Conservation (phyloP, 2,888 invertebrate species). For the Conomelus anceps region DNA sequence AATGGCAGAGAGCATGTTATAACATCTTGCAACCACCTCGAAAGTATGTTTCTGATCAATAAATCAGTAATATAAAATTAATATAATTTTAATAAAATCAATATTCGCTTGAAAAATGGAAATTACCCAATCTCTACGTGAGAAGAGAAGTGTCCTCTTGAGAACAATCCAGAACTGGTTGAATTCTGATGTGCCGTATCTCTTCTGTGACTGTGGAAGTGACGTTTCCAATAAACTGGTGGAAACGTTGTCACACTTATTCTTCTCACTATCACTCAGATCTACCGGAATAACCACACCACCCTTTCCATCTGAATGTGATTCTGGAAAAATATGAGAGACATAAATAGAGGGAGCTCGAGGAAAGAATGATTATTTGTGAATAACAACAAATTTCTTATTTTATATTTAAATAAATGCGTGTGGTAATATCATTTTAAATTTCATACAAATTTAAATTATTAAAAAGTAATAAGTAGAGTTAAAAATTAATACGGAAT, state of each 20-base stretch:
- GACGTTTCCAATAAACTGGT: conserved; percentile 59
- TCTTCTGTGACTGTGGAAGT: conserved; percentile 51
- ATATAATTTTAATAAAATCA: no score
- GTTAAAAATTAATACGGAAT: no score
- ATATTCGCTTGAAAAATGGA: not conserved
- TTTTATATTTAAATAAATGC: no score
- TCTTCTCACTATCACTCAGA: conserved; percentile 30
- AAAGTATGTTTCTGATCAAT: not conserved
- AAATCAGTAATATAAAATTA: conserved; percentile 9
- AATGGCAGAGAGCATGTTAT: no score
- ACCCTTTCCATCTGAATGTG: conserved; percentile 44
- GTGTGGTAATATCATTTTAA: no score
- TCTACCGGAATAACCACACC: conserved; percentile 54
- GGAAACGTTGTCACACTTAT: conserved; percentile 52
- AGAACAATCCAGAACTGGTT: conserved; percentile 84
- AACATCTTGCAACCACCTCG: no score
- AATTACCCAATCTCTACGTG: conserved; percentile 79
- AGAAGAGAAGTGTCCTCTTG: conserved; percentile 75
- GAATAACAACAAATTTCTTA: no score
- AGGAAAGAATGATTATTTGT: no score
- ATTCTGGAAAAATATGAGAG: not conserved
- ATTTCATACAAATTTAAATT: no score
- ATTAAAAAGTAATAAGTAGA: no score
- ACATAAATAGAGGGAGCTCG: no score
- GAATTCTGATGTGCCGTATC: conserved; percentile 77